Evolutionary conservation across 2,888 invertebrate genomes (phyloP), one percentile per base, ranked within the genome.

Genomic region (Epinotia demarniana): DNA sequence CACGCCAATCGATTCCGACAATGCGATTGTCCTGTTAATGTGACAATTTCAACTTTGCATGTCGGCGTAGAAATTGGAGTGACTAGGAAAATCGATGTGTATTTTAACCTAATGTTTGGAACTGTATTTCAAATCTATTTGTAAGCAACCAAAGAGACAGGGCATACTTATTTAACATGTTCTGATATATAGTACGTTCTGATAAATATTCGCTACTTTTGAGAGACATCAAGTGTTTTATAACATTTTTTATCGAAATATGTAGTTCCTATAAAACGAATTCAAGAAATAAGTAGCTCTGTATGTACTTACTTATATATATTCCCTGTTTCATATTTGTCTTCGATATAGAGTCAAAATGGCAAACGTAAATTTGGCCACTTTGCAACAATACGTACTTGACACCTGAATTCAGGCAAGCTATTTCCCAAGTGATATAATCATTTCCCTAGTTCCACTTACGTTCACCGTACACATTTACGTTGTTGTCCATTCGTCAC

Each of bases 401-500:
- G 39, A 19, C 33, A 16, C 16, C 53, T 66, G 49, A 66, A 66
- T 46, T 64, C 19, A 46, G 16, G 53, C 27, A 58, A n/a, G 12
- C 0, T 58, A 19, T 70, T 49, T 61, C 27, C 49, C 16, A 1
- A 61, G 33, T 53, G 18, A 61, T 61, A 60, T 39, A 33, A 57
- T 69, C 23, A 69, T 69, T 70, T 70, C 39, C 18, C 27, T 43
- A 33, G 23, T 46, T 61, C 53, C 66, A 66, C 53, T 75, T 55
- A 23, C 53, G 60, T 72, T 33, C 62, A 12, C 46, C n/a, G 55
- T 67, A 27, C 75, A 78, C 73, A 63, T 72, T 69, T 64, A 18
- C 78, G 79, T 83, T 84, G 82, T 90, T 88, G 84, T 85, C 86
- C 84, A 92, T 91, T 91, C 92, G 85, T 89, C 88, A 89, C 91